These are phyloP conservation scores for Cheiracanthium punctorium DNA, from an alignment of 2,888 invertebrate genomes.

Conservation along the genomic window DNA sequence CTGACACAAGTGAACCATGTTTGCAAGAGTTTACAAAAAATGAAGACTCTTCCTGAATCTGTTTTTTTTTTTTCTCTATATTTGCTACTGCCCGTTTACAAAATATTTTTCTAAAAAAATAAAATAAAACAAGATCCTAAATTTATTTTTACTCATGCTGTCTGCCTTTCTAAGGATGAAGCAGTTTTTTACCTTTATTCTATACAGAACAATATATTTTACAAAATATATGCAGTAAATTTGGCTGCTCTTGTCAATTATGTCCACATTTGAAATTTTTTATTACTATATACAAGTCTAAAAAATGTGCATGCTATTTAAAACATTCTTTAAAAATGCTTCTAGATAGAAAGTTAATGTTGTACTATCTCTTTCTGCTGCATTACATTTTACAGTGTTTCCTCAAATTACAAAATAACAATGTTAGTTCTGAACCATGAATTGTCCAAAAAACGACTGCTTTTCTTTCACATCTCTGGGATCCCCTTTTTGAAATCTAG, in stretches of 20 bases:
- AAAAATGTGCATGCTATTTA: no score
- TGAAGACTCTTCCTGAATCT: conserved; percentile 33
- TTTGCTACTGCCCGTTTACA: conserved; percentile 28
- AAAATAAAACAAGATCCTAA: background rate
- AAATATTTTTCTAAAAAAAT: conserved; percentile 57
- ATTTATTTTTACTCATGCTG: conserved; percentile 8
- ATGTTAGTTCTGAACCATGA: no score
- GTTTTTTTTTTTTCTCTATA: background rate
- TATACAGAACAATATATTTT: conserved; percentile 3
- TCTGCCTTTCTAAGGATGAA: background rate
- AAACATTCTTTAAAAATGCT: no score
- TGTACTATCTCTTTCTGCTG: no score
- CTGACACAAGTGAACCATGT: conserved; percentile 22
- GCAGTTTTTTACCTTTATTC: background rate
- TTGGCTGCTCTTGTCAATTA: background rate
- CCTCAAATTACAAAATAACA: no score
- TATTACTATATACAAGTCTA: no score
- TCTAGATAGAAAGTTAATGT: no score
- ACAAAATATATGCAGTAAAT: background rate
- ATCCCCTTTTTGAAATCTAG: no score
- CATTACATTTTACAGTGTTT: no score
- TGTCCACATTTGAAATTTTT: background rate
- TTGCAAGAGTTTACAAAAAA: background rate
- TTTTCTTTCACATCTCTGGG: no score
- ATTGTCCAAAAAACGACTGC: no score